Conservation (phyloP, 2,113 vertebrate genomes). For the Ramphastos sulfuratus region DNA sequence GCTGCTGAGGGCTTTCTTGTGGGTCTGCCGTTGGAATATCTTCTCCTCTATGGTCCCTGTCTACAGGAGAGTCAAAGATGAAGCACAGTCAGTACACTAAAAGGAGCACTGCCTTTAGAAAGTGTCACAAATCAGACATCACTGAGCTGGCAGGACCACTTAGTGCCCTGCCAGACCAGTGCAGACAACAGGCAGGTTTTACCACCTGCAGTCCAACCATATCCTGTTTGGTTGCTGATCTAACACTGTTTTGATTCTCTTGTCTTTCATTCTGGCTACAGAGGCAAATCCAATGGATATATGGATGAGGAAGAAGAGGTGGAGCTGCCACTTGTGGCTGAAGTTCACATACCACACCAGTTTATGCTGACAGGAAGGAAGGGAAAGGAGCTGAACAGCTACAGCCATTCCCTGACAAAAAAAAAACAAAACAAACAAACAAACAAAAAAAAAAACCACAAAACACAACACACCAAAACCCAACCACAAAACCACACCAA, state of each 20-base stretch:
- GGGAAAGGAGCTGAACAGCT: background rate
- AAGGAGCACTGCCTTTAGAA: fast-evolving
- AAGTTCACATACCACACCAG: background rate
- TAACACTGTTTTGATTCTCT: background rate
- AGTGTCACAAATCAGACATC: background rate
- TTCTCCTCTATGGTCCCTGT: conserved; percentile 98
- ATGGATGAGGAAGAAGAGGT: background rate
- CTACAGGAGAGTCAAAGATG: conserved; percentile 60
- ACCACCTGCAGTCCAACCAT: background rate
- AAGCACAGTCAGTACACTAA: background rate
- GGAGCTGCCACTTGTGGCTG: background rate
- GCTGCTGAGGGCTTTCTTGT: conserved; percentile 98
- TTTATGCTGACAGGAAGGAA: background rate
- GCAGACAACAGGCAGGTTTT: background rate
- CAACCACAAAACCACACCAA: background rate
- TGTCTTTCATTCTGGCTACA: background rate
- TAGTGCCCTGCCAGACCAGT: background rate
- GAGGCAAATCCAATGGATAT: background rate
- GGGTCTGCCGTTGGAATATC: conserved; percentile 96
- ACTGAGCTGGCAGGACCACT: background rate
- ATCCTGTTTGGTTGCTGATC: background rate
- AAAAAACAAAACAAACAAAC: background rate
- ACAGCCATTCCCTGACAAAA: background rate
- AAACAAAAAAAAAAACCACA: background rate
- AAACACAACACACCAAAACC: too few relatives aligned